These are phyloP conservation scores for Trissolcus brochymenae DNA, from an alignment of 2,888 invertebrate species.

Conservation along the genomic window DNA sequence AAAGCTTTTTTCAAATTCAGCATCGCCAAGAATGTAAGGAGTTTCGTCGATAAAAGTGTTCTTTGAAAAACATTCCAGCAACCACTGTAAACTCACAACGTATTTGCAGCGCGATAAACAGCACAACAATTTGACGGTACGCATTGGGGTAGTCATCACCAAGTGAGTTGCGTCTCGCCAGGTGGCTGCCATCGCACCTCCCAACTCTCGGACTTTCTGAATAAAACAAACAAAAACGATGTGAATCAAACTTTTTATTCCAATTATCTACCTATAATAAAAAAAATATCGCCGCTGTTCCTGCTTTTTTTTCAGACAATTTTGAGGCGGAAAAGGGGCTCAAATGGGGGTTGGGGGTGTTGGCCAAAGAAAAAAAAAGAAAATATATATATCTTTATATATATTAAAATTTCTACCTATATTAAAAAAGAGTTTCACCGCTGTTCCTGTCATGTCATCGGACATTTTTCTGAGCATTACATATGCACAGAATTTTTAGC, in stretches of 20 bases:
- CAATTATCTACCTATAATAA: too few relatives aligned
- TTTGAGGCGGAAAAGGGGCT: too few relatives aligned
- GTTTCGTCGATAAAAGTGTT: constrained; percentile 90
- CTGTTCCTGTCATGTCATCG: too few relatives aligned
- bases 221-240: not conserved
- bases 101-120: constrained; percentile 89
- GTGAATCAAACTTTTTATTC: not conserved
- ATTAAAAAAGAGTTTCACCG: too few relatives aligned
- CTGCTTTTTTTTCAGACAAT: too few relatives aligned
- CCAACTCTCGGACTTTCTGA: constrained; percentile 84
- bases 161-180: constrained; percentile 92
- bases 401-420: too few relatives aligned
- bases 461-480: too few relatives aligned
- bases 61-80: constrained; percentile 87
- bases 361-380: too few relatives aligned
- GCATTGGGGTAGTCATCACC: constrained; percentile 81
- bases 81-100: constrained; percentile 90
- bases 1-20: constrained; percentile 87
- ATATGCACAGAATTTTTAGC: too few relatives aligned
- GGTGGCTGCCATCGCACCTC: constrained; percentile 87
- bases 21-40: constrained; percentile 85
- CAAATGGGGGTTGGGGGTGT: too few relatives aligned
- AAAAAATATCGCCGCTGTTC: too few relatives aligned
- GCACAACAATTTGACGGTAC: constrained; percentile 87
- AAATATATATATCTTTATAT: too few relatives aligned